phyloP scores from a whole-genome alignment of 2,888 invertebrate species.

The Luperina testacea region DNA sequence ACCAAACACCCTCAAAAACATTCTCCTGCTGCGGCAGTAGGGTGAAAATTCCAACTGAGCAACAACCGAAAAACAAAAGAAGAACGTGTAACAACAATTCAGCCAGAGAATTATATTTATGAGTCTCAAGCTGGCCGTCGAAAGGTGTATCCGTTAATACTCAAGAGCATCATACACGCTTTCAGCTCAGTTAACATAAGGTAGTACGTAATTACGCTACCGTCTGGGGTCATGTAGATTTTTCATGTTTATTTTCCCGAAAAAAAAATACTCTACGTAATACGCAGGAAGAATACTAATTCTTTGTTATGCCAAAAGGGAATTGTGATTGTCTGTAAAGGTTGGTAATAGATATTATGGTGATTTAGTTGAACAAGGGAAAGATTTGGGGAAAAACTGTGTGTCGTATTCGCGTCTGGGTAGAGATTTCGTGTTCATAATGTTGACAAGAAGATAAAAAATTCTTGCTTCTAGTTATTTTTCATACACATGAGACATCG shows the following conservation, averaged over 20 bases:
- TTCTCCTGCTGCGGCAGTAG: background rate
- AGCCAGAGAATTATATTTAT: conserved; percentile 37
- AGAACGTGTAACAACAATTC: background rate
- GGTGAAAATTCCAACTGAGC: background rate
- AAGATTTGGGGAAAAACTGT: background rate
- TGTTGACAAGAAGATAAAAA: background rate
- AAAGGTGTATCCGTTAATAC: conserved; percentile 35
- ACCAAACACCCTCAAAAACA: background rate
- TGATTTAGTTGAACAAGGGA: conserved; percentile 17
- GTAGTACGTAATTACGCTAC: conserved; percentile 58
- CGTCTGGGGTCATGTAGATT: conserved; percentile 57
- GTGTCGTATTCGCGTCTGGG: background rate
- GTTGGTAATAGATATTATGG: conserved; percentile 36
- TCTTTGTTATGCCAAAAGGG: conserved; percentile 28
- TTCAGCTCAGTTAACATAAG: conserved; percentile 44
- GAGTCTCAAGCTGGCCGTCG: conserved; percentile 35
- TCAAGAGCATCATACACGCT: conserved; percentile 26
- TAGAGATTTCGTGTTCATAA: conserved; percentile 9
- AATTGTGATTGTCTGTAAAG: conserved; percentile 20
- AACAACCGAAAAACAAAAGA: conserved; percentile 28
- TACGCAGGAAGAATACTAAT: conserved; percentile 56
- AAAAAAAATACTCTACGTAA: conserved; percentile 29
- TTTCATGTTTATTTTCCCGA: conserved; percentile 54
- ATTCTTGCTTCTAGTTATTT: background rate
- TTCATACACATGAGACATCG: background rate